phyloP scores from a whole-genome alignment of 2,113 vertebrate species.

The Chlamydotis undulata region DNA sequence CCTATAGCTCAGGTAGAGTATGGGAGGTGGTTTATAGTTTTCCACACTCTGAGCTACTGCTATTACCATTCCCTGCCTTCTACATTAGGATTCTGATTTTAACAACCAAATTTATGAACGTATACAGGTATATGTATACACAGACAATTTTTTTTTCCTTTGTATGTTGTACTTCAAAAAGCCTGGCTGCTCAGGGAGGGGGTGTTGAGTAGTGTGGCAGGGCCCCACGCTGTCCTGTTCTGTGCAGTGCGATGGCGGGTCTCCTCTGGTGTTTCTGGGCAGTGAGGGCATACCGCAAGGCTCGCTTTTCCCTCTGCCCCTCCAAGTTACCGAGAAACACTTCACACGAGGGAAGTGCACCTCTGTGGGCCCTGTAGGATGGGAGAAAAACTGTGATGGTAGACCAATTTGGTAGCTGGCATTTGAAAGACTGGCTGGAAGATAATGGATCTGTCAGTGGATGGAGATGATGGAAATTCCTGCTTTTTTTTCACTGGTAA shows the following conservation, averaged over 20 bases:
- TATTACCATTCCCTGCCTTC: background rate
- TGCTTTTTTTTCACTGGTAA: background rate
- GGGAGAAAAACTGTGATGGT: background rate
- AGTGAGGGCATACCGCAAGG: fast-evolving
- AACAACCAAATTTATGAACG: background rate
- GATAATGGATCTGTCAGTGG: fast-evolving
- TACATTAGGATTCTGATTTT: too few species aligned
- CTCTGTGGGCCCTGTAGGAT: fast-evolving
- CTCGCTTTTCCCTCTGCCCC: background rate
- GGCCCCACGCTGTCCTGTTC: fast-evolving
- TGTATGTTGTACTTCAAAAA: fast-evolving
- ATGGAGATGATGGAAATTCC: background rate
- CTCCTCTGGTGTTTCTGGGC: background rate
- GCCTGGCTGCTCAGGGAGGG: background rate
- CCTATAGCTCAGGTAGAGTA: background rate
- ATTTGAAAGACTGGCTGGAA: background rate
- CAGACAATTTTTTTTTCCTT: too few species aligned
- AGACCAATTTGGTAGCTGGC: background rate
- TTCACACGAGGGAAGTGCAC: fast-evolving
- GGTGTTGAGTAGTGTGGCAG: fast-evolving
- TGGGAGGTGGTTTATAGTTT: background rate
- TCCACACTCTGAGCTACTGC: background rate
- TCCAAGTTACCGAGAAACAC: fast-evolving
- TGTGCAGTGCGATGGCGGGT: fast-evolving
- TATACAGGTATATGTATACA: fast-evolving